Conservation (phyloP, 2,797 vertebrate species). For the Sebastes goodei region DNA sequence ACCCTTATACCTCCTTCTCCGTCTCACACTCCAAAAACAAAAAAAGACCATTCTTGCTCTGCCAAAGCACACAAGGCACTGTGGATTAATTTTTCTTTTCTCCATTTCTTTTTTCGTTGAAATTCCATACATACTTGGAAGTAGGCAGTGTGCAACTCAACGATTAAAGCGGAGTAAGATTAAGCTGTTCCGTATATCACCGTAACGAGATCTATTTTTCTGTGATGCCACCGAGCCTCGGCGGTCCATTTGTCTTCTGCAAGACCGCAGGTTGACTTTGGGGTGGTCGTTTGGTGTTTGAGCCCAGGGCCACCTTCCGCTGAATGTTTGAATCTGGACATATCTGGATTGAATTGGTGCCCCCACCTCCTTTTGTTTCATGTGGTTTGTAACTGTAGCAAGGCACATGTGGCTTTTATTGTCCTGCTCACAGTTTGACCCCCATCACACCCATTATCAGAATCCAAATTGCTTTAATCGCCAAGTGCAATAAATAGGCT, state of each 20-base stretch:
- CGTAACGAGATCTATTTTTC: slow-evolving; percentile 73
- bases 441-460: slow-evolving; percentile 55
- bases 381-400: slow-evolving; percentile 71
- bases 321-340: slow-evolving; percentile 71
- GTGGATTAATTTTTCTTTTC: slow-evolving; percentile 21
- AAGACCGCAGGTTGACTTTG: slow-evolving; percentile 66
- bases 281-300: slow-evolving; percentile 77
- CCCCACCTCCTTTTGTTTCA: slow-evolving; percentile 68
- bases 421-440: slow-evolving; percentile 58
- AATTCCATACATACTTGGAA: slow-evolving; percentile 73
- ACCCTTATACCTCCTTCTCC: slow-evolving; percentile 56
- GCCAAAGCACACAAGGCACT: slow-evolving; percentile 59
- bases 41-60: slow-evolving; percentile 36
- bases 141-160: slow-evolving; percentile 40
- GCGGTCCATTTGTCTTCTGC: slow-evolving; percentile 76
- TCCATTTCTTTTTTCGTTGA: slow-evolving; percentile 33
- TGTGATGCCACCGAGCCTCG: slow-evolving; percentile 60
- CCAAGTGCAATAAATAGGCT: slow-evolving; percentile 45
- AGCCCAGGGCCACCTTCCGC: slow-evolving; percentile 64
- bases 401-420: slow-evolving; percentile 78
- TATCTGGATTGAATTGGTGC: slow-evolving; percentile 77
- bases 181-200: slow-evolving; percentile 47
- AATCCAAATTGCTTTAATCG: slow-evolving; percentile 47
- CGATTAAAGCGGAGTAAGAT: slow-evolving; percentile 48
- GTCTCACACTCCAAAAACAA: slow-evolving; percentile 22